These are phyloP conservation scores for Ataeniobius toweri DNA, from an alignment of 2,797 vertebrate genomes.

Conservation along the genomic window DNA sequence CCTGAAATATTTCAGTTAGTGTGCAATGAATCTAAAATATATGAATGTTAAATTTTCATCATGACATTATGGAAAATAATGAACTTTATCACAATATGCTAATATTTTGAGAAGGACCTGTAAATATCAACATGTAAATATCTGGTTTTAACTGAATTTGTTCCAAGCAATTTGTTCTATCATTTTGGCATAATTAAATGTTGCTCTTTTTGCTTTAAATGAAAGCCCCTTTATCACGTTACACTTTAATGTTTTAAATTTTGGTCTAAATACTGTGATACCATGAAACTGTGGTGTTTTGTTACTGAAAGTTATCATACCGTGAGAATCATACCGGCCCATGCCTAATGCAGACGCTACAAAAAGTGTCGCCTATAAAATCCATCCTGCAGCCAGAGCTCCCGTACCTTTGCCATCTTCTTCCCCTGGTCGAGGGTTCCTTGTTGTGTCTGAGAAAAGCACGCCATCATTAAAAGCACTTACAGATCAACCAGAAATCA, in stretches of 20 bases:
- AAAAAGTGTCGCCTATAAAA: slow-evolving; percentile 10
- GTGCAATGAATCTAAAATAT: too few relatives aligned
- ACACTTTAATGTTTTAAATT: background rate
- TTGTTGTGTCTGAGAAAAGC: slow-evolving; percentile 88
- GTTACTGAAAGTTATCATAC: background rate
- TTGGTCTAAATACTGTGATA: background rate
- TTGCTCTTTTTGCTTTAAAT: background rate
- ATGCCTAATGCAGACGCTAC: slow-evolving; percentile 1
- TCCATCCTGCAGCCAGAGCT: slow-evolving; percentile 4
- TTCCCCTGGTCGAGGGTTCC: slow-evolving; percentile 91
- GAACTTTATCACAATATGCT: too few relatives aligned
- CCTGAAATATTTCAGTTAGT: too few relatives aligned
- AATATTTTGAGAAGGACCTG: too few relatives aligned
- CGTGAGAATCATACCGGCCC: background rate
- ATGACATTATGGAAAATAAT: too few relatives aligned
- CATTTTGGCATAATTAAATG: too few relatives aligned
- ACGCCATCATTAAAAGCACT: slow-evolving; percentile 15
- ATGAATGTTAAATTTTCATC: too few relatives aligned
- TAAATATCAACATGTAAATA: background rate
- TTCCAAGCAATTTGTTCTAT: background rate
- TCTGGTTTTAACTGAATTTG: background rate
- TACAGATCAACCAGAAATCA: background rate
- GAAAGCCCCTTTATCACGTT: background rate
- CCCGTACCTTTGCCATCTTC: slow-evolving; percentile 91
- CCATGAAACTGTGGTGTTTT: background rate